Evolutionary conservation across 1,140 invertebrate species (phyloP), one percentile per base, ranked within the genome.

Genomic region (Drosophila sechellia): DNA sequence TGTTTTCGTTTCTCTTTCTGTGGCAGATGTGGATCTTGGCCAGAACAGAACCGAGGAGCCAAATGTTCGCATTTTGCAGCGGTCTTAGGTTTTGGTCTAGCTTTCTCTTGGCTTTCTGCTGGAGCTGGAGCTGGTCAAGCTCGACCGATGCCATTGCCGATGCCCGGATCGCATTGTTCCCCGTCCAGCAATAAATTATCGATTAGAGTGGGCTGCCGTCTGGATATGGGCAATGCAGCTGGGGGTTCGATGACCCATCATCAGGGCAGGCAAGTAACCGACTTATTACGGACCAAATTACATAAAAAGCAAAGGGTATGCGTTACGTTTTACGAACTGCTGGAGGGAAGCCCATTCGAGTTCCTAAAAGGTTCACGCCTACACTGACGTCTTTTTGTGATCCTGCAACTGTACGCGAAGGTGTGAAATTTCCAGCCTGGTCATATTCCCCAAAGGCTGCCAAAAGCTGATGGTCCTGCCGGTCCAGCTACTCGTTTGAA

Each of bases 341-440:
- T 39, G 40, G 43, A 10, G 11, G 40, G 43, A 6, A n/a, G 31
- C 10, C 34, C 61, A 46, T 69, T 70, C 15, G 66, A 12, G 27
- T 50, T 55, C 56, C 45, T 77, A 77, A 77, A 77, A 70, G 74
- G 63, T 77, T 35, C 64, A 75, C 79, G 74, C 79, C 79, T 49
- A 59, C 69, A 65, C 61, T 65, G 31, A 49, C 48, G 50, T 42
- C 54, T 59, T 31, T 0, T 31, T 45, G 50, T n/a, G 20, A 20
- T 10, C 50, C 57, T 48, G 42, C 74, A 77, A 83, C 79, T 81
- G 79, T 69, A 70, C 69, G 58, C 13, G 49, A 40, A 81, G 79
- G 79, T 81, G 79, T 81, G 79, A 81, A 81, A 78, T 78, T 78
- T 66, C 68, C 79, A 83, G 74, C 79, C 79, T 78, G 57, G 10